Evolutionary conservation across 2,113 vertebrate species (phyloP).

Genomic region (Morone saxatilis): DNA sequence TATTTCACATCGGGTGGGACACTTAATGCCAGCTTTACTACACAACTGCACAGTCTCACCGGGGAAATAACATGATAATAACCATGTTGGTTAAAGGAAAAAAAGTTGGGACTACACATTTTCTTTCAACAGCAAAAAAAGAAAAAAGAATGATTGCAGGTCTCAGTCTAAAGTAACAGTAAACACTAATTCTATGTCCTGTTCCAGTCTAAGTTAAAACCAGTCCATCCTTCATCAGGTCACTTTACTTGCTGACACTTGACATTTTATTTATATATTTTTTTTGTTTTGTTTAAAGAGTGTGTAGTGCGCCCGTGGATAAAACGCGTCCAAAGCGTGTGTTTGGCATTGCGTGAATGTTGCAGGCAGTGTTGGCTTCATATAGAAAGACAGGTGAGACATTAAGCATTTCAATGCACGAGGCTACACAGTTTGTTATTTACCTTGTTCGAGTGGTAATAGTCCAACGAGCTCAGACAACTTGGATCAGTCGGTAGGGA

Average conservation of each 20-base stretch:
- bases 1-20: constrained; percentile 70
- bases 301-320: constrained; percentile 10
- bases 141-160: constrained; percentile 12
- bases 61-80: constrained; percentile 52
- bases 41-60: constrained; percentile 56
- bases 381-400: constrained; percentile 57
- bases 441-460: constrained; percentile 97
- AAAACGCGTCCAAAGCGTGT: constrained; percentile 39
- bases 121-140: constrained; percentile 6
- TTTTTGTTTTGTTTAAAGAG: not conserved
- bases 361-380: constrained; percentile 12
- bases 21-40: constrained; percentile 71
- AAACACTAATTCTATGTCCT: not conserved
- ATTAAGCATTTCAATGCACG: not conserved
- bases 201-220: constrained; percentile 25
- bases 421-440: constrained; percentile 44
- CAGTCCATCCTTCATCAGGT: constrained; percentile 15
- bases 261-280: constrained; percentile 15
- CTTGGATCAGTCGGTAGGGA: constrained; percentile 91
- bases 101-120: constrained; percentile 40
- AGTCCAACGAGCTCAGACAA: constrained; percentile 92
- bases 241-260: constrained; percentile 65
- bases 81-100: constrained; percentile 20
- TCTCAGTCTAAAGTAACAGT: constrained; percentile 18
- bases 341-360: constrained; percentile 40